phyloP scores from a whole-genome alignment of 2,888 invertebrate species.

The Cosmia trapezina region DNA sequence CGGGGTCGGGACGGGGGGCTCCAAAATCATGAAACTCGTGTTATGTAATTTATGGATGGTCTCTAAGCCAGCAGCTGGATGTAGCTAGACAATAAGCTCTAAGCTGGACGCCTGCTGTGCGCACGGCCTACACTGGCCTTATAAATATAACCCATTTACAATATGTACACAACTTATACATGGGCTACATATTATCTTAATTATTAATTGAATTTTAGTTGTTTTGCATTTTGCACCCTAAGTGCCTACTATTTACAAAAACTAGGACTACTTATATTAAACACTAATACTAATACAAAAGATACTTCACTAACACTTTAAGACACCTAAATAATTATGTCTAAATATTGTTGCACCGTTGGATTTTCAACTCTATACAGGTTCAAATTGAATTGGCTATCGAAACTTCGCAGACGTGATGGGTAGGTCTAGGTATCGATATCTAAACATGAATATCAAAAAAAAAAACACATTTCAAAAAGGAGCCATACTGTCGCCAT shows the following conservation, averaged over 20 bases:
- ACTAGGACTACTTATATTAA: background rate
- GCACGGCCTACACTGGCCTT: background rate
- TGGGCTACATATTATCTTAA: background rate
- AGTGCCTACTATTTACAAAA: constrained; percentile 1
- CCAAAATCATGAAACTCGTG: background rate
- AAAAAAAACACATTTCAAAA: no score
- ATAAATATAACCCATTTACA: background rate
- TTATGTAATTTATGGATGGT: background rate
- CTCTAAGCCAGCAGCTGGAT: background rate
- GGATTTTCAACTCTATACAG: background rate
- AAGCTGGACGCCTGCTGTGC: background rate
- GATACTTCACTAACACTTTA: background rate
- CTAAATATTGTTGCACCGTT: background rate
- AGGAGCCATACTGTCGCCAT: no score
- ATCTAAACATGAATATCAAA: no score
- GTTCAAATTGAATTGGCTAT: no score
- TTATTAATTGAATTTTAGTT: background rate
- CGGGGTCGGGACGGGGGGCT: no score
- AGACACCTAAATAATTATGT: no score
- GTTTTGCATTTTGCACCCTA: background rate
- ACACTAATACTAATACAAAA: background rate
- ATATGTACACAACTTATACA: constrained; percentile 16
- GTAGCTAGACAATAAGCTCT: background rate
- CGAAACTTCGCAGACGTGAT: no score
- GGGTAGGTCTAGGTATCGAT: no score